Evolutionary conservation across 2,888 invertebrate species (phyloP).

Genomic region (Yponomeuta malinellus): DNA sequence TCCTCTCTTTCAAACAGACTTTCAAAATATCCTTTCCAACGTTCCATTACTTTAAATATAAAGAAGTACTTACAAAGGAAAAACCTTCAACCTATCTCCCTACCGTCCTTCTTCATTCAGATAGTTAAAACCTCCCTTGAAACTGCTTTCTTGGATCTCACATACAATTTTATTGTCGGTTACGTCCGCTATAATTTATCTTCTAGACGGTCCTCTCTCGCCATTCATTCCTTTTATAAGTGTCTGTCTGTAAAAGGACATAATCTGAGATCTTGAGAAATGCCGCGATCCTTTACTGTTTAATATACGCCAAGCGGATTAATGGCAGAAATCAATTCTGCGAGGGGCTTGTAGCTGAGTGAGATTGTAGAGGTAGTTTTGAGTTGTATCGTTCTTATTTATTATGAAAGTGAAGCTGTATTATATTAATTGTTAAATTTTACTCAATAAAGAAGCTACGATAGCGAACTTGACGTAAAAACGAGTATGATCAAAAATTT

Average conservation of each 20-base stretch:
- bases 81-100: no score
- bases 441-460: no score
- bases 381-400: background rate
- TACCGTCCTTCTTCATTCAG: no score
- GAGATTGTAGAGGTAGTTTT: background rate
- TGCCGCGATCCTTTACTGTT: conserved; percentile 11
- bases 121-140: background rate
- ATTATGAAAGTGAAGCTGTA: no score
- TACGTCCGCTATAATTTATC: conserved; percentile 13
- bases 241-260: conserved; percentile 13
- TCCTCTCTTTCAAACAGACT: no score
- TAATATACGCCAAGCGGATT: background rate
- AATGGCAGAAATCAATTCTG: background rate
- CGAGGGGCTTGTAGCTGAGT: background rate
- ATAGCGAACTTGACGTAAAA: no score
- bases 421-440: no score
- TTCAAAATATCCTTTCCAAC: no score
- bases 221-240: conserved; percentile 14
- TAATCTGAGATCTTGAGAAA: conserved; percentile 14
- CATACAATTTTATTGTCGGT: conserved; percentile 1
- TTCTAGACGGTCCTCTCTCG: conserved; percentile 4
- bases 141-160: background rate
- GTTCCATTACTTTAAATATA: no score
- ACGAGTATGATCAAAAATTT: no score
- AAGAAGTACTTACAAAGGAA: no score